Evolutionary conservation across 2,888 invertebrate genomes (phyloP).

Genomic region (Epirrita christyi): DNA sequence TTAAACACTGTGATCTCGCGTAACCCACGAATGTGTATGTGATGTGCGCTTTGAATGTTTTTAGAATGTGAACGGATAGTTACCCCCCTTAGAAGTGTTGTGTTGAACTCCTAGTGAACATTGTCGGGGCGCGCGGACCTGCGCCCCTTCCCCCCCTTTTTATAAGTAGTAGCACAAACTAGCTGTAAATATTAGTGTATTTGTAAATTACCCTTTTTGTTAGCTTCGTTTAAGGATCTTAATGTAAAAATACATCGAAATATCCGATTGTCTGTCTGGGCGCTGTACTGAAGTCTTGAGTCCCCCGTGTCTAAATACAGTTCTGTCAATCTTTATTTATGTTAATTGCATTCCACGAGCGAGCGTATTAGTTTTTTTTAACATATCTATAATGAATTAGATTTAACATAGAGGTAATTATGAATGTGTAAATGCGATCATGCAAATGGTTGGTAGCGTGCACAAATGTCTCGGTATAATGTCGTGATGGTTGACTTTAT

Average conservation of each 20-base stretch:
- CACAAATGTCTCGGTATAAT: constrained; percentile 69
- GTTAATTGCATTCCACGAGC: constrained; percentile 79
- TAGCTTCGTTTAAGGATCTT: constrained; percentile 62
- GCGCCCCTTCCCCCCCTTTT: constrained; percentile 47
- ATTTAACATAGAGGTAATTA: constrained; percentile 69
- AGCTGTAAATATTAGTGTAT: constrained; percentile 82
- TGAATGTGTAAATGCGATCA: constrained; percentile 81
- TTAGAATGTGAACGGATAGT: constrained; percentile 74
- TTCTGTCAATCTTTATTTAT: constrained; percentile 74
- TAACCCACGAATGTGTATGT: constrained; percentile 71
- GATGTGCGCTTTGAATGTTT: constrained; percentile 80
- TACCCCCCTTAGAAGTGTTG: constrained; percentile 72
- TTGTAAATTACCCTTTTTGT: constrained; percentile 73
- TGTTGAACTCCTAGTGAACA: constrained; percentile 52
- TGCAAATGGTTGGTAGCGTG: constrained; percentile 78
- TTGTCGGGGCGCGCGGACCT: constrained; percentile 38
- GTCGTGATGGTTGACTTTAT: constrained; percentile 28
- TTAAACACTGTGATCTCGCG: constrained; percentile 80
- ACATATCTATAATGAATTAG: constrained; percentile 62
- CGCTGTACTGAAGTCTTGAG: constrained; percentile 77
- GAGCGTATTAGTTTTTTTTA: constrained; percentile 72
- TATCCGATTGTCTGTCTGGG: constrained; percentile 68
- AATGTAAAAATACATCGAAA: constrained; percentile 80
- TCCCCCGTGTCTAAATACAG: constrained; percentile 61
- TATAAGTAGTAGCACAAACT: constrained; percentile 74